Base-by-base conservation (phyloP, 2,113 vertebrate species). In the Ia io region DNA sequence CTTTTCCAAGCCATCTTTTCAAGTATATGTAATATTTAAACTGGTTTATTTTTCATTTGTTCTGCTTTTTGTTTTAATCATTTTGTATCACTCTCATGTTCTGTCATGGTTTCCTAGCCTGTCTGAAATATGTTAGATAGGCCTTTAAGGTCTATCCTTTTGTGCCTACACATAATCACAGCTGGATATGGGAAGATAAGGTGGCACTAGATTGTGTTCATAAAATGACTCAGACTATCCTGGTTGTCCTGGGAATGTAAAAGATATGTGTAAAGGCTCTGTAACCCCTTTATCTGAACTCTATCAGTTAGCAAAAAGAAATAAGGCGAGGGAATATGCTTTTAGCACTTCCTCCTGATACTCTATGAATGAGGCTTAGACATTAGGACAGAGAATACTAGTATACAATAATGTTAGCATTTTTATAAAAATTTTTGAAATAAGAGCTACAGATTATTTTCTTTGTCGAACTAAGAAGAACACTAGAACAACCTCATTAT, bases 361-460 rank as follows among this genome's bases (percentile, higher is more conserved):
- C 2, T 83, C 4, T 42, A 10, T 44, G 23, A 85, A 77, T 80
- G 28, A 40, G 59, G 4, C 12, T 65, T 91, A 88, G 22, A 71
- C 2, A 44, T 47, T 65, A 42, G 2, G 30, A 44, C 20, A 83
- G 30, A 83, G 30, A 90, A 61, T 53, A 51, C 49, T 51, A 51
- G 49, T 51, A 61, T 23, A 78, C n/a, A 91, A 35, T 77, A 16
- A 23, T 49, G 16, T 83, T 69, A 67, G 5, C 83, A 28, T 59
- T 78, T 88, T 89, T 37, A 80, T 49, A 92, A 85, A 56, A 12
- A 82, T 56, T 93, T 92, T 90, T 73, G 3, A 96, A 73, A 86
- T 86, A 22, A 89, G 53, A 73, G 5, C 70, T 59, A 37, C 49
- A 88, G 25, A 69, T 44, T 94, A n/a, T 93, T 63, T 85, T 93